A percentile compares a stretch with the other conserved stretches of the same genome.
Conservation (phyloP, 2,797 vertebrate genomes). For the Sebastes cheni region DNA sequence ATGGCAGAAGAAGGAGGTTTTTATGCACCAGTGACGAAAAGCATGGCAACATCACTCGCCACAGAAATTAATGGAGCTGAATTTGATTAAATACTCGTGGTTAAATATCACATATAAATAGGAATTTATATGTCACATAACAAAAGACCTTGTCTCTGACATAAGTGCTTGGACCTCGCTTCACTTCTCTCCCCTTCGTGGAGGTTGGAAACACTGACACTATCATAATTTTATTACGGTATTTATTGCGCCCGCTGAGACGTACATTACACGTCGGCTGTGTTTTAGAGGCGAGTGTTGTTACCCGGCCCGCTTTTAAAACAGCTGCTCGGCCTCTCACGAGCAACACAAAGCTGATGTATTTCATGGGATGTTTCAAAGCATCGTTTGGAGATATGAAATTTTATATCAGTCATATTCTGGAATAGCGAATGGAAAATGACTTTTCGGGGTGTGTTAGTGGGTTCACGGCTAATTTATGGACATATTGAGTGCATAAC, state of each 20-base stretch:
- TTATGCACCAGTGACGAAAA: background rate
- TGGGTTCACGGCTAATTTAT: conserved; percentile 48
- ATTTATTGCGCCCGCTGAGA: conserved; percentile 67
- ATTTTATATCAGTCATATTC: conserved; percentile 45
- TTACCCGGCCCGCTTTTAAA: conserved; percentile 54
- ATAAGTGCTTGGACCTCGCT: conserved; percentile 25
- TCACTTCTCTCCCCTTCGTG: conserved; percentile 14
- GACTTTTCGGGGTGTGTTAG: conserved; percentile 24
- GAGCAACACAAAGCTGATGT: conserved; percentile 37
- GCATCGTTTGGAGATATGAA: conserved; percentile 52
- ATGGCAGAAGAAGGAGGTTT: background rate
- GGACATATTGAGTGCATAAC: conserved; percentile 19
- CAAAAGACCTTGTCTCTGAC: conserved; percentile 42
- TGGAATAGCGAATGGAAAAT: conserved; percentile 62
- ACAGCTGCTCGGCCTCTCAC: conserved; percentile 56
- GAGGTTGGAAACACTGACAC: conserved; percentile 70
- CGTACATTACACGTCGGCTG: conserved; percentile 51
- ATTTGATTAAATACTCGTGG: conserved; percentile 16
- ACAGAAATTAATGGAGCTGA: conserved; percentile 3
- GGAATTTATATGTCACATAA: conserved; percentile 33
- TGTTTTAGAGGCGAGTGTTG: conserved; percentile 48
- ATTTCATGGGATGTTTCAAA: conserved; percentile 51
- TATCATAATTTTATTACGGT: conserved; percentile 57
- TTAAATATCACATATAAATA: conserved; percentile 24
- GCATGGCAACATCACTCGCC: background rate